A percentile compares a stretch with the other conserved stretches of the same genome.
Evolutionary conservation across 2,113 vertebrate genomes (phyloP).

Genomic region (Misgurnus anguillicaudatus): DNA sequence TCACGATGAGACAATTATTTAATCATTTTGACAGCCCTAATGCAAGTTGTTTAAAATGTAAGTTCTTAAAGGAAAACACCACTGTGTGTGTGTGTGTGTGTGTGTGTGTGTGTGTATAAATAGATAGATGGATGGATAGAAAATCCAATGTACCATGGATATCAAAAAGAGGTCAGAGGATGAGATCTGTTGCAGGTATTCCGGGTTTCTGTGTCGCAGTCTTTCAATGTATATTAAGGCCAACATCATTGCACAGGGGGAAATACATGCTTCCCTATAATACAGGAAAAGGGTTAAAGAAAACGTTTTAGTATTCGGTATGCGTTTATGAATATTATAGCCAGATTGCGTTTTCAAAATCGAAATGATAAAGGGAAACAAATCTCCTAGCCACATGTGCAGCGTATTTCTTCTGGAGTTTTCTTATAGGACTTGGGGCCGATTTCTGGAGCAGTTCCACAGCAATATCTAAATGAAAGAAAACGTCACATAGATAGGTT

Average conservation of each 20-base stretch:
- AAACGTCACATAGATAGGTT: neutral
- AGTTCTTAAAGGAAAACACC: too few relatives aligned
- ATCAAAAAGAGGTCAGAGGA: slow-evolving; percentile 98
- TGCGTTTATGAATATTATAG: too few relatives aligned
- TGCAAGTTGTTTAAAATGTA: too few relatives aligned
- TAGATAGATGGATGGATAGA: too few relatives aligned
- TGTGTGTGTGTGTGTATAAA: too few relatives aligned
- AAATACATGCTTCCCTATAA: slow-evolving; percentile 93
- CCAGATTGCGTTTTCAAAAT: too few relatives aligned
- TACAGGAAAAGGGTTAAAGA: neutral
- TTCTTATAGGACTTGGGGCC: slow-evolving; percentile 93
- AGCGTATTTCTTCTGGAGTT: slow-evolving; percentile 96
- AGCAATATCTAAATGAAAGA: slow-evolving; percentile 84
- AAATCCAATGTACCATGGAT: slow-evolving; percentile 98
- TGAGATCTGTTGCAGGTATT: slow-evolving; percentile 96
- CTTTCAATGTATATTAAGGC: slow-evolving; percentile 97
- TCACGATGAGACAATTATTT: too few relatives aligned
- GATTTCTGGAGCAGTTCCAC: slow-evolving; percentile 97
- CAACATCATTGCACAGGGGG: slow-evolving; percentile 97
- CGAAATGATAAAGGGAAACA: neutral
- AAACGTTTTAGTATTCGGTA: neutral
- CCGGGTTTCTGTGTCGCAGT: slow-evolving; percentile 93
- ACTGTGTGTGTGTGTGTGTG: too few relatives aligned
- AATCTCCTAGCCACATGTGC: slow-evolving; percentile 88
- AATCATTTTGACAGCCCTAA: too few relatives aligned